Percentiles rank a stretch among this genome's conserved stretches.
These are phyloP conservation scores for Mimas tiliae DNA, from an alignment of 2,888 invertebrate genomes.

Conservation along the genomic window DNA sequence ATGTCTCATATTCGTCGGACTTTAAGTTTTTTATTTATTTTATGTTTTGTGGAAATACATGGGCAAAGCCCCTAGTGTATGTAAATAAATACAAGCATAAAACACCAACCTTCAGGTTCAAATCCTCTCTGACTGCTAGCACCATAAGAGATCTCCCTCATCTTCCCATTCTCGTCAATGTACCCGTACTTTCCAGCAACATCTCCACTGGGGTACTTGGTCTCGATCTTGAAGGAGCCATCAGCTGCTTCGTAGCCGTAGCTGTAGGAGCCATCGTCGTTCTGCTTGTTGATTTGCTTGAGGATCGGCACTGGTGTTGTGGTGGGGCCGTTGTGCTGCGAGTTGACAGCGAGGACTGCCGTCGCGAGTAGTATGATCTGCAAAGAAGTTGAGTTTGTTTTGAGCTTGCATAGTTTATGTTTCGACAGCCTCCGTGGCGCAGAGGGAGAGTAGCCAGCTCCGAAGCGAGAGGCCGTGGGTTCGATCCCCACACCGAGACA, in stretches of 20 bases:
- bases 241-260: constrained; percentile 95
- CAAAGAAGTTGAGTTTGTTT: constrained; percentile 33
- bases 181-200: constrained; percentile 96
- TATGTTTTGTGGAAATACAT: no score
- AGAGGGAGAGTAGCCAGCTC: no score
- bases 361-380: constrained; percentile 48
- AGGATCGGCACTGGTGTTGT: constrained; percentile 92
- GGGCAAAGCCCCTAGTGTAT: no score
- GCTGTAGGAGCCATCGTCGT: constrained; percentile 94
- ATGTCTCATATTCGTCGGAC: no score
- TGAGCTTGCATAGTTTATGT: not conserved
- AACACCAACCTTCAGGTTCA: constrained; percentile 88
- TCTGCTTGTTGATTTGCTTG: constrained; percentile 93
- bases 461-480: no score
- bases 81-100: constrained; percentile 31
- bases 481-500: no score
- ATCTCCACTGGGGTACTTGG: constrained; percentile 92
- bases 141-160: constrained; percentile 93
- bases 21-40: no score
- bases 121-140: constrained; percentile 92
- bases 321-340: constrained; percentile 83
- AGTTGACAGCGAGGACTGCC: constrained; percentile 41
- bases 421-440: no score
- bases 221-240: constrained; percentile 94
- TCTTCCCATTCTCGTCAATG: constrained; percentile 90